phyloP scores from a whole-genome alignment of 2,113 vertebrate genomes.

The Recurvirostra avosetta region DNA sequence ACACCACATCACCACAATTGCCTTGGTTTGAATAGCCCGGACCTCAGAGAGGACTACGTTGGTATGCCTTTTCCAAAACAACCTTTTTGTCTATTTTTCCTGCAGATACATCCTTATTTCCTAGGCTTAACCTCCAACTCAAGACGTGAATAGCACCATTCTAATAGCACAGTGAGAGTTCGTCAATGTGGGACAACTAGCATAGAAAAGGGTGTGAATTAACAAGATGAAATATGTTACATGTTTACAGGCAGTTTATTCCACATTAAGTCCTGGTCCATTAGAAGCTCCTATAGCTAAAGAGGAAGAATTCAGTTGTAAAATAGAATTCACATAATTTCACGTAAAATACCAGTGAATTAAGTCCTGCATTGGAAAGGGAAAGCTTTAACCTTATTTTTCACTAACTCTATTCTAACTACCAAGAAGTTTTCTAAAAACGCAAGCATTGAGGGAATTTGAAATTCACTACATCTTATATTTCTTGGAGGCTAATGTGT shows the following conservation, averaged over 20 bases:
- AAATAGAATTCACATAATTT: not conserved
- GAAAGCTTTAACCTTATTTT: not conserved
- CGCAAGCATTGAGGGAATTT: not conserved
- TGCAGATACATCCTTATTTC: not conserved
- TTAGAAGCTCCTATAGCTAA: not conserved
- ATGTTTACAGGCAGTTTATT: not conserved
- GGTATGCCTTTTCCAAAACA: not conserved
- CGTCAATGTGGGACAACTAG: not conserved
- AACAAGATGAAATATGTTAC: not conserved
- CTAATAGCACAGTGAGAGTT: not conserved
- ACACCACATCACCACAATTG: not conserved
- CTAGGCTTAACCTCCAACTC: not conserved
- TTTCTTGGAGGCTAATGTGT: not conserved
- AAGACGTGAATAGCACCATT: not conserved
- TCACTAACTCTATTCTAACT: not conserved
- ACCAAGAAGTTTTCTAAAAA: not conserved
- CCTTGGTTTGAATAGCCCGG: not conserved
- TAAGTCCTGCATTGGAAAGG: not conserved
- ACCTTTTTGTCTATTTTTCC: not conserved
- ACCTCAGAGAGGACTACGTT: not conserved
- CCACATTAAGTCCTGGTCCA: not conserved
- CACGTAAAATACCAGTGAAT: not conserved
- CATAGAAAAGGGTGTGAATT: not conserved
- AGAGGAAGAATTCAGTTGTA: not conserved
- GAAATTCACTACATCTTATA: not conserved